These are phyloP conservation scores for Colletes collaris DNA, from an alignment of 2,888 invertebrate species.

Conservation along the genomic window DNA sequence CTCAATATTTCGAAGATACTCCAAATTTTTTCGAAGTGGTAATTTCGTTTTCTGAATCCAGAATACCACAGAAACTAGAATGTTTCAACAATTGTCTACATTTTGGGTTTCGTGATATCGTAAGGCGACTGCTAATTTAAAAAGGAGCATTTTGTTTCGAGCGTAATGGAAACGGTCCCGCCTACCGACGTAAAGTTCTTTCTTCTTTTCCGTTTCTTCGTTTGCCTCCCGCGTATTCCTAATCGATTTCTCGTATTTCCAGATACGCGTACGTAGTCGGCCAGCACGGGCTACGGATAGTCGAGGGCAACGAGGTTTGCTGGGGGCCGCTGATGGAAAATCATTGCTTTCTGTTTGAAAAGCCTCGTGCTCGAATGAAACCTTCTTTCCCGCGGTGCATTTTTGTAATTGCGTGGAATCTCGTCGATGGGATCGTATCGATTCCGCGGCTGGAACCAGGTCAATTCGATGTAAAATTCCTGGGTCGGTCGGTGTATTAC, in stretches of 20 bases:
- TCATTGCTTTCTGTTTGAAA: conserved; percentile 1
- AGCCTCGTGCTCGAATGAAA: conserved; percentile 8
- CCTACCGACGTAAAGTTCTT: too few species aligned
- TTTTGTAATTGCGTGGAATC: conserved; percentile 38
- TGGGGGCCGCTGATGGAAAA: conserved; percentile 8
- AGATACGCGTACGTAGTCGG: too few species aligned
- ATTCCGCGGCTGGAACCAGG: conserved; percentile 30
- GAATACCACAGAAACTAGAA: too few species aligned
- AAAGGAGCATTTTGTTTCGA: too few species aligned
- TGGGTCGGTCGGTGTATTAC: conserved; percentile 14
- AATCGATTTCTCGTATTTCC: conserved; percentile 21
- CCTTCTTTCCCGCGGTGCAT: conserved; percentile 14
- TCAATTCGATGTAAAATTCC: conserved; percentile 44
- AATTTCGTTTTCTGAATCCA: too few species aligned
- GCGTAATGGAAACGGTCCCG: too few species aligned
- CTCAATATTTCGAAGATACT: too few species aligned
- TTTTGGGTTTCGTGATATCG: too few species aligned
- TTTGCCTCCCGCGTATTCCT: background rate
- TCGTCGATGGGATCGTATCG: conserved; percentile 36
- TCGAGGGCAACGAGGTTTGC: background rate
- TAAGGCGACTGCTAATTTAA: too few species aligned
- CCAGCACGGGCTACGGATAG: conserved; percentile 3
- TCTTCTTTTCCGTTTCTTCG: too few species aligned
- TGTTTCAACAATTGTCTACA: too few species aligned
- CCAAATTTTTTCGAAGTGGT: too few species aligned